phyloP scores from a whole-genome alignment of 2,797 vertebrate genomes.

The Odontamblyopus lacepedii region DNA sequence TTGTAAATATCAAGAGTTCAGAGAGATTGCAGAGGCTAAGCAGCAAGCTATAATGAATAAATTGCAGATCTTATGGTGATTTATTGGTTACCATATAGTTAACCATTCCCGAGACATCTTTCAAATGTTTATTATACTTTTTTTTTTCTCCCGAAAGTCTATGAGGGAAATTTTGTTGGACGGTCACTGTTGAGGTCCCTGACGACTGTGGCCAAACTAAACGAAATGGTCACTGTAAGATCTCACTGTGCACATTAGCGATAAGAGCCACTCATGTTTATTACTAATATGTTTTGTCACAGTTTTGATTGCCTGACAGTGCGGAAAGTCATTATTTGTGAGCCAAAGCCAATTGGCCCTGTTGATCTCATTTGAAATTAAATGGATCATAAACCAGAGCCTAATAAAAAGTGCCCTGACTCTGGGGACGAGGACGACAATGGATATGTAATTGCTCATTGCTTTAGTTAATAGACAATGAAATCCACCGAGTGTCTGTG shows the following conservation, averaged over 20 bases:
- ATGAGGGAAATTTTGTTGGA: no score
- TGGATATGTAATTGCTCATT: constrained; percentile 47
- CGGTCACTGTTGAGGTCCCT: no score
- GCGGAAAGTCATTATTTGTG: constrained; percentile 40
- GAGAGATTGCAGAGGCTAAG: no score
- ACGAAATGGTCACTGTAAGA: no score
- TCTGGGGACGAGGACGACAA: constrained; percentile 25
- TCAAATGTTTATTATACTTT: no score
- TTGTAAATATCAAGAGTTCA: no score
- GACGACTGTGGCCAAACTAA: no score
- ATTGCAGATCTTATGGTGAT: no score
- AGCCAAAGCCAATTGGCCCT: constrained; percentile 37
- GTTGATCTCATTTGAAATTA: constrained; percentile 64
- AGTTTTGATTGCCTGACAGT: constrained; percentile 34
- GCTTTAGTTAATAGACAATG: constrained; percentile 28
- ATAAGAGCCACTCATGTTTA: background rate
- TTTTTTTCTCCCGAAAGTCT: no score
- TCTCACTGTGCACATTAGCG: background rate
- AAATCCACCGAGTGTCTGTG: background rate
- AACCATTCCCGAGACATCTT: no score
- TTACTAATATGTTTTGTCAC: constrained; percentile 27
- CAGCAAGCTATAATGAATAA: no score
- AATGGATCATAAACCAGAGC: constrained; percentile 46
- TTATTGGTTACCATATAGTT: no score
- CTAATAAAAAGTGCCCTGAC: constrained; percentile 41